These are phyloP conservation scores for Poliocrania exsul DNA, from an alignment of 2,797 vertebrate species.

Conservation along the genomic window DNA sequence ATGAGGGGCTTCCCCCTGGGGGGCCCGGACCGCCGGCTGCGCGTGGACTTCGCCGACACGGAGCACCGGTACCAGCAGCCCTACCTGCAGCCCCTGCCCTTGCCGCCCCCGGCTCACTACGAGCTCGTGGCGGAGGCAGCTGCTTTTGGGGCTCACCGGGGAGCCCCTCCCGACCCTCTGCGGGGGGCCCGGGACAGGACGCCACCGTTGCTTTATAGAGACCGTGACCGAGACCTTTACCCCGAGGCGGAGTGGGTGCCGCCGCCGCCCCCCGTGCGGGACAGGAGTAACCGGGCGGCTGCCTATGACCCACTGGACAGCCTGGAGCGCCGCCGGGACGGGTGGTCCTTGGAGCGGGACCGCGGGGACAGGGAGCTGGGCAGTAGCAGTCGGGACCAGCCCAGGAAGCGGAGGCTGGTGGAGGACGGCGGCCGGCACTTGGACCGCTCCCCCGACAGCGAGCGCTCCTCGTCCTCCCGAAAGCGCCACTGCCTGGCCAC, in stretches of 20 bases:
- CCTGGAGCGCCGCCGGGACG: constrained; percentile 90
- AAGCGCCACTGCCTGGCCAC: constrained; percentile 83
- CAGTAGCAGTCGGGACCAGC: constrained; percentile 84
- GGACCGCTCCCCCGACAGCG: constrained; percentile 94
- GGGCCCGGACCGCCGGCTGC: constrained; percentile 91
- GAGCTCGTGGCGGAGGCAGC: constrained; percentile 92
- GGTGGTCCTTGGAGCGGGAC: constrained; percentile 93
- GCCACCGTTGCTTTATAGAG: constrained; percentile 90
- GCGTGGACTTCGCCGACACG: constrained; percentile 96
- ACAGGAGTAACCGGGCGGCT: constrained; percentile 85
- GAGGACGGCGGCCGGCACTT: constrained; percentile 90
- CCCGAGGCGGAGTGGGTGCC: constrained; percentile 89
- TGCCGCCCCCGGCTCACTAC: constrained; percentile 85
- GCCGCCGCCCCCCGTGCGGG: constrained; percentile 89
- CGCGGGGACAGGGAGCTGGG: constrained; percentile 85
- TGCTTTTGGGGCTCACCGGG: constrained; percentile 87
- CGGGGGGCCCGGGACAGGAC: constrained; percentile 91
- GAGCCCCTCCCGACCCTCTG: constrained; percentile 86
- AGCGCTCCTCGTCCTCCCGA: constrained; percentile 83
- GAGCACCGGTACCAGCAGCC: constrained; percentile 96
- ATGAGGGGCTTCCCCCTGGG: constrained; percentile 97
- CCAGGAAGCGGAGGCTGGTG: constrained; percentile 87
- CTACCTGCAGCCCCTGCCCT: constrained; percentile 92
- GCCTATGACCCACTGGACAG: constrained; percentile 93
- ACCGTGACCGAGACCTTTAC: constrained; percentile 94